These are phyloP conservation scores for Thyatira batis DNA, from an alignment of 2,888 invertebrate species.

Conservation along the genomic window DNA sequence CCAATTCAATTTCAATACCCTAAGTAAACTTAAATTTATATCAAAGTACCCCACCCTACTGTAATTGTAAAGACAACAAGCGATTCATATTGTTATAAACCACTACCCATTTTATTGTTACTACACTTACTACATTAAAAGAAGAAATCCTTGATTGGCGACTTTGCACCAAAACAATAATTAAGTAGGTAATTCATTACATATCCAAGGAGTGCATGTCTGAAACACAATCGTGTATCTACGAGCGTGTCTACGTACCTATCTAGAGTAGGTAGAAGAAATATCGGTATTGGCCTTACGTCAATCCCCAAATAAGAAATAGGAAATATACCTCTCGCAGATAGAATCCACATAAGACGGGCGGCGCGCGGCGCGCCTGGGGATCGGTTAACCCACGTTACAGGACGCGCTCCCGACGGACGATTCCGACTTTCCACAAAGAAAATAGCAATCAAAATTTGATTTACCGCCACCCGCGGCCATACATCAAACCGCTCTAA, in stretches of 20 bases:
- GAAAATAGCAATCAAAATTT: slow-evolving; percentile 83
- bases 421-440: slow-evolving; percentile 76
- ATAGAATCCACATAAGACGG: slow-evolving; percentile 63
- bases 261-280: no score
- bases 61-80: not conserved
- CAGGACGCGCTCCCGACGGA: slow-evolving; percentile 63
- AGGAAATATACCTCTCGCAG: slow-evolving; percentile 48
- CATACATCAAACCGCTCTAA: slow-evolving; percentile 77
- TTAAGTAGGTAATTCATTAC: no score
- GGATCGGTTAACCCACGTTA: slow-evolving; percentile 79
- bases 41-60: slow-evolving; percentile 19
- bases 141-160: no score
- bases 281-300: slow-evolving; percentile 31
- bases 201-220: no score
- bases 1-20: slow-evolving; percentile 70
- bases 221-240: no score
- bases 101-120: no score
- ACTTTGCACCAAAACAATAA: not conserved
- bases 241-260: no score
- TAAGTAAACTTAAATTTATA: slow-evolving; percentile 63
- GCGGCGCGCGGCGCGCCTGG: slow-evolving; percentile 53
- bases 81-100: not conserved
- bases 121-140: no score
- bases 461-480: slow-evolving; percentile 81
- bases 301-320: slow-evolving; percentile 56